A percentile compares a stretch with the other conserved stretches of the same genome.
phyloP scores from a whole-genome alignment of 2,113 vertebrate species.

The Odontophorus gujanensis region DNA sequence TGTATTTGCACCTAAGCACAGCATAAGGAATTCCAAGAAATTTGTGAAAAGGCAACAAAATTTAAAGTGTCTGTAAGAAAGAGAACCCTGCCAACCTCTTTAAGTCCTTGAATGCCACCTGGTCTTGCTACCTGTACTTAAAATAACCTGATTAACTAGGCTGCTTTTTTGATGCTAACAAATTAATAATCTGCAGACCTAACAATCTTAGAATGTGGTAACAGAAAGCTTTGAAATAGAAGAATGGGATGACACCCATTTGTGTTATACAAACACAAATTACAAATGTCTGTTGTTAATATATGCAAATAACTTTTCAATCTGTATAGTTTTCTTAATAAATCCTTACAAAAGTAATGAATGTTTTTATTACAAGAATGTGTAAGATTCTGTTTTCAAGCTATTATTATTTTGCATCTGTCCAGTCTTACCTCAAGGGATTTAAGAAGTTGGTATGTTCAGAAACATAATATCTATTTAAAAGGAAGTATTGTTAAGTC shows the following conservation, averaged over 20 bases:
- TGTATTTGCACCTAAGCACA: background rate
- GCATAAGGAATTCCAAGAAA: background rate
- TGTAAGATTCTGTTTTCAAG: background rate
- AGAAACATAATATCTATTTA: background rate
- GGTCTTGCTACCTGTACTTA: background rate
- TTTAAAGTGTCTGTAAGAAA: background rate
- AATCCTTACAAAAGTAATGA: background rate
- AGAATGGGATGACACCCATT: background rate
- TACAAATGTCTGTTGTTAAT: background rate
- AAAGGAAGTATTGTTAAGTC: background rate
- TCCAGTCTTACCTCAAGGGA: background rate
- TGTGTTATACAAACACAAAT: background rate
- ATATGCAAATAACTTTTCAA: background rate
- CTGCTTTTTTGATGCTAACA: background rate
- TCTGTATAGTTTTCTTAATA: background rate
- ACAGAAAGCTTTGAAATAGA: background rate
- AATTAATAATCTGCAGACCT: background rate
- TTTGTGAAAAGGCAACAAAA: background rate
- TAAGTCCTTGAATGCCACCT: slow-evolving; percentile 14
- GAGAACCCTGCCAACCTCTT: background rate
- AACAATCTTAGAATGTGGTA: background rate
- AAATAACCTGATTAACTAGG: background rate
- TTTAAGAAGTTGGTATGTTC: background rate
- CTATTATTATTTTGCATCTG: background rate
- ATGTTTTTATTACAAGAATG: background rate